Base-by-base conservation (phyloP, 2,113 vertebrate genomes). In the Neogobius melanostomus region DNA sequence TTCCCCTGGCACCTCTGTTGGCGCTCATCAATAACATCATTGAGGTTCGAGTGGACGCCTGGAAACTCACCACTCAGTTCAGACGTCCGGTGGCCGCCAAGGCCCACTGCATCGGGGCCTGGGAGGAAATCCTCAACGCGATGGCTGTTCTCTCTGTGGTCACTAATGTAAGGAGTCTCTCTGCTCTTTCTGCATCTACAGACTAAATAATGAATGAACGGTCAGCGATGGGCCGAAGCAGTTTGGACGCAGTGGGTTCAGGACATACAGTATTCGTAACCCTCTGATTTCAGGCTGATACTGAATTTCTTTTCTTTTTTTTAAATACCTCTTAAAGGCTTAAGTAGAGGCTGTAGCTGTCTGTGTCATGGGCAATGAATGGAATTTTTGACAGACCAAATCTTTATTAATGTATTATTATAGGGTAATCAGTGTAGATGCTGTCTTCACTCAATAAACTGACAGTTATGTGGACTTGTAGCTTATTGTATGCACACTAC, bases 21-120 rank as follows among this genome's bases (percentile, higher is more conserved):
- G 98, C 98, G 7, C 94, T 99, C 49, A 82, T 98, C 68, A 99
- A 99, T 80, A 99, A 99, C 82, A 92, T 98, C 66, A 83, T 99
- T 52, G 96, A 98, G 88, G 93, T 99, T 42, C 91, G 98, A 53
- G 96, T 99, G 43, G 97, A 99, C 46, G 93, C 98, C 72, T 99
- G 98, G 98, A 99, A 99, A 53, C 92, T 99, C 72, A 98, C 96
- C 42, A 99, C 98, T 6, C 97, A 99, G 92, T 99, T 94, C 90
- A 92, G 95, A 71, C 94, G 98, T 53, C 95, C 97, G 0, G 95
- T 98, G 62, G 96, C 97, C n/a, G 83, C 96, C 0, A 99, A 99
- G 85, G 96, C 96, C 10, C 96, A 97, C 44, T 95, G 95, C 90
- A 98, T 99, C 28, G 98, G 98, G 3, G 95, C 97, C 49, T 99